Conservation (phyloP, 2,113 vertebrate species). For the Corynorhinus townsendii region DNA sequence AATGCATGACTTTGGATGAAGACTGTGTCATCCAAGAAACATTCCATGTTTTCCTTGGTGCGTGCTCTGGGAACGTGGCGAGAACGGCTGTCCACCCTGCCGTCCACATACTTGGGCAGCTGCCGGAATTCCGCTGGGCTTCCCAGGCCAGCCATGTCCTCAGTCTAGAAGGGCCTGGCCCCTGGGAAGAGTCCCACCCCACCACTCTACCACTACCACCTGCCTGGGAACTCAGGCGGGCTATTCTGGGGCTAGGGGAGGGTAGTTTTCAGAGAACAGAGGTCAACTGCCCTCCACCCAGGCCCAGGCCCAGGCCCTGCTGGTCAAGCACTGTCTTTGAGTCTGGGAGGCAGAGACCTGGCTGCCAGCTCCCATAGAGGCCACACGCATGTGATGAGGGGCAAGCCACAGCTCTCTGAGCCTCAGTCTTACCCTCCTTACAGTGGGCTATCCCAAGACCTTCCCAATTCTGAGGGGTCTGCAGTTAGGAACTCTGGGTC, state of each 20-base stretch:
- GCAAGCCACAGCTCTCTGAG: not conserved
- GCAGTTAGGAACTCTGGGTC: not conserved
- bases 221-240: not conserved
- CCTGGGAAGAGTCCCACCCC: not conserved
- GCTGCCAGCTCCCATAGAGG: not conserved
- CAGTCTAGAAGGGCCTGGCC: constrained; percentile 12
- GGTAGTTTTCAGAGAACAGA: not conserved
- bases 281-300: too few species aligned
- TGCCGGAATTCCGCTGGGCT: constrained; percentile 43
- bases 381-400: not conserved
- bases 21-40: constrained; percentile 73
- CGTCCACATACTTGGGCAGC: constrained; percentile 76
- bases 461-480: not conserved
- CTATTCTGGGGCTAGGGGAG: not conserved
- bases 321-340: not conserved
- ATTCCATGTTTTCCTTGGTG: constrained; percentile 71
- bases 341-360: not conserved
- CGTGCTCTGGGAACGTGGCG: constrained; percentile 65
- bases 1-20: constrained; percentile 46
- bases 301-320: not conserved
- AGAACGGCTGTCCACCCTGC: constrained; percentile 59
- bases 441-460: not conserved
- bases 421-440: not conserved
- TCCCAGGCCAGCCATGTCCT: constrained; percentile 72
- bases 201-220: not conserved